Evolutionary conservation across 2,797 vertebrate genomes (phyloP), one percentile per base, ranked within the genome.

Genomic region (Galagoides demidoff): DNA sequence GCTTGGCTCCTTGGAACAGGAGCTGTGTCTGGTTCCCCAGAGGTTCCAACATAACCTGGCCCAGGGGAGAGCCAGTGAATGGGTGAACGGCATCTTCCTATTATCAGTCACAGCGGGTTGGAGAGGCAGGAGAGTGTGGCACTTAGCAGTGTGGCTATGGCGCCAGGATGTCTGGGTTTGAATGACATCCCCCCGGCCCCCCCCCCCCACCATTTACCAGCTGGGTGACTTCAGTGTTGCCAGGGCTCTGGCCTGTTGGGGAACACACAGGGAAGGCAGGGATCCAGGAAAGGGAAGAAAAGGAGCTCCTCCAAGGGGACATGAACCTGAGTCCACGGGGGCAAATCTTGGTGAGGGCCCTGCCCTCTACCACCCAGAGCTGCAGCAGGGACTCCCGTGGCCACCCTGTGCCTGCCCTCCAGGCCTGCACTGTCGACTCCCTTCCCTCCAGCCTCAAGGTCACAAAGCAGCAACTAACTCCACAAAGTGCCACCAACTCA

Each of bases 71-170:
- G 63, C 29, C 31, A n/a, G 64, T 17, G 31, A 66, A 45, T 4
- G 45, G 20, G 68, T 37, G 39, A 23, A 83, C 7, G 25, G n/a
- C 68, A 25, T 3, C 34, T 37, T 64, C 39, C 55, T 37, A 37
- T 4, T 11, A 16, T 43, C 14, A 0, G 22, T 66, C 27, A 4
- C 14, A n/a, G 22, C 0, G 16, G 39, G 39, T 29, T 3, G 27
- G 31, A 82, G 31, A 79, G 52, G 19, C 0, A 1, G n/a, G 39
- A 29, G 9, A 16, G 27, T 3, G 20, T 29, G 12, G 45, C 4
- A 10, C 45, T 63, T 20, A 5, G 3, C 43, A 6, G 31, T 7
- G n/a, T 22, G 31, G 31, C 6, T 0, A 4, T 20, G n/a, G 19
- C 63, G n/a, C 68, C 16, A 3, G 34, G 52, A 49, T n/a, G 34